These are phyloP conservation scores for Caenorhabditis remanei DNA, from an alignment of 1,140 invertebrate genomes.

Conservation along the genomic window DNA sequence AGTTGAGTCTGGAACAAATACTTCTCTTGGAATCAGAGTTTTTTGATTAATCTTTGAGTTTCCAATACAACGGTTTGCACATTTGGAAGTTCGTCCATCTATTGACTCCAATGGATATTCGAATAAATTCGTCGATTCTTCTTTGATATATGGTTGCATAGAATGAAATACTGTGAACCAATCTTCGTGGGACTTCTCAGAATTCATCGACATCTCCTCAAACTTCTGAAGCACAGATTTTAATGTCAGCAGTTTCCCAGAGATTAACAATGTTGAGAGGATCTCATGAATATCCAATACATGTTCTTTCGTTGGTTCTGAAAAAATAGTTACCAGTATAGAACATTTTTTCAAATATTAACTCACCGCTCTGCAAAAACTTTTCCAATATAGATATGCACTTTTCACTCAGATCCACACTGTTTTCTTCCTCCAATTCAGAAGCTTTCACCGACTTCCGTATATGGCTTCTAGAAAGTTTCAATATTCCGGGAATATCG, in stretches of 20 bases:
- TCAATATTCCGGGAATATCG: background rate
- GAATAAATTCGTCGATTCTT: background rate
- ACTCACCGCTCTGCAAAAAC: conserved; percentile 4
- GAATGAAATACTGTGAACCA: background rate
- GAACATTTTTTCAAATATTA: background rate
- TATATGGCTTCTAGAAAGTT: background rate
- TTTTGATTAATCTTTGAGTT: background rate
- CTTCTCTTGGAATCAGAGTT: background rate
- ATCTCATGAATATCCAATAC: background rate
- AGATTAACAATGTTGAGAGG: background rate
- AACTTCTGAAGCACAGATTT: background rate
- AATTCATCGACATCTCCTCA: conserved; percentile 16
- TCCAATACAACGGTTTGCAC: background rate
- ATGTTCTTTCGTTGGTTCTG: background rate
- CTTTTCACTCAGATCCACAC: background rate
- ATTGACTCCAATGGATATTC: background rate
- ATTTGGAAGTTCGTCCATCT: background rate
- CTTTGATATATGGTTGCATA: background rate
- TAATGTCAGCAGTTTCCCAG: conserved; percentile 3
- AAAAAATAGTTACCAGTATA: background rate
- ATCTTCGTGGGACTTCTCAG: background rate
- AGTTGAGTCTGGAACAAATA: conserved; percentile 9
- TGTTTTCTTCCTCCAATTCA: background rate
- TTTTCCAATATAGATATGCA: background rate
- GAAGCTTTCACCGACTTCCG: background rate